Base-by-base conservation (phyloP, 2,797 vertebrate genomes). In the Xiphorhynchus erythropygius region DNA sequence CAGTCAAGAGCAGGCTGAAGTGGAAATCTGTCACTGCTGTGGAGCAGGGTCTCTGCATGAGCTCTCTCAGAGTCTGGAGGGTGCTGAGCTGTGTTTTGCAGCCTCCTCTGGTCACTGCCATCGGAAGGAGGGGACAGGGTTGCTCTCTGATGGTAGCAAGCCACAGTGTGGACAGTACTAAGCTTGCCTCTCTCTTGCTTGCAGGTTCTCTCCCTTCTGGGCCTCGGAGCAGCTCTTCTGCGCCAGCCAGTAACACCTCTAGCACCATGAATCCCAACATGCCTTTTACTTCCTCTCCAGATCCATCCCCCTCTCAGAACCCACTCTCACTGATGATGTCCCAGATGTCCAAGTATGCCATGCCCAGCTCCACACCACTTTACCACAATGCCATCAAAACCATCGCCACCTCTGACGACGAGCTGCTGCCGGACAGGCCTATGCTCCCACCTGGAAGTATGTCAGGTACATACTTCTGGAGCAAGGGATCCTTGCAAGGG, bases 361-460 rank as follows among this genome's bases (percentile, higher is more conserved):
- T 99, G 98, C 99, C 99, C 85, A 99, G 99, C 97, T 98, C 99
- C 89, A 99, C 99, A 24, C 99, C 99, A 1, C 99, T 99, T 63
- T 99, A 99, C 98, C 99, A 99, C 95, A 99, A 99, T 18, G 99
- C 99, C 95, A 99, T 99, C 98, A 99, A 99, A 98, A 99, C 99
- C 83, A 99, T 99, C 7, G 99, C 99, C 97, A 99, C 99, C 83
- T 99, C 99, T 3, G 99, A 99, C 11, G 99, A 99, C 0, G 99
- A 99, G 97, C 98, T 99, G 98, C 94, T 99, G 60, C 98, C 99
- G 0, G 99, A 99, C 92, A 98, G 99, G 93, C 98, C 99, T 55
- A 98, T 99, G 90, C 98, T 99, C 6, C 98, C 99, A 2, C 98
- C 99, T 23, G 98, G 99, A 83, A 98, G 97, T 92, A 98, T 99